Evolutionary conservation across 2,888 invertebrate genomes (phyloP).

Genomic region (Lithophane ornitopus): DNA sequence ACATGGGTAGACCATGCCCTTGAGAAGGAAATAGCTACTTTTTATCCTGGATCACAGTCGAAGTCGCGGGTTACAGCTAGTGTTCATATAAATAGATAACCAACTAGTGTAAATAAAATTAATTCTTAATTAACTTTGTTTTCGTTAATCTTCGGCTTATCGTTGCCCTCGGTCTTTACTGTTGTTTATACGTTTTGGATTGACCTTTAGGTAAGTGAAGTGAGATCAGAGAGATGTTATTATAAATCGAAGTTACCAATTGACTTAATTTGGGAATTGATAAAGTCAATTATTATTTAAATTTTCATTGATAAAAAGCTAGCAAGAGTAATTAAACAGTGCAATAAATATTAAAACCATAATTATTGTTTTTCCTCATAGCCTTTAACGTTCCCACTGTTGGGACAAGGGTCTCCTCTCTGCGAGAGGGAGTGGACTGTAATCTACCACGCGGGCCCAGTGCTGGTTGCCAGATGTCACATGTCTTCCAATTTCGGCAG

Average conservation of each 20-base stretch:
- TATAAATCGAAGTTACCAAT: neutral
- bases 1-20: no score
- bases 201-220: neutral
- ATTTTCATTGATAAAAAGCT: neutral
- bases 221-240: neutral
- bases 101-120: neutral
- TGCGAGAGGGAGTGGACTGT: no score
- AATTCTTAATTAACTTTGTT: conserved; percentile 1
- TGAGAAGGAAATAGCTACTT: no score
- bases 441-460: no score
- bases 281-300: neutral
- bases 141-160: neutral
- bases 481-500: no score
- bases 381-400: no score
- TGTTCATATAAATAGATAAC: neutral
- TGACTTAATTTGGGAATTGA: neutral
- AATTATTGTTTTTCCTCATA: neutral
- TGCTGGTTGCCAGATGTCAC: no score
- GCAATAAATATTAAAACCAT: neutral
- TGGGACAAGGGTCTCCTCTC: no score
- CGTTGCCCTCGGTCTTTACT: neutral
- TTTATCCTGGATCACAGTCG: no score
- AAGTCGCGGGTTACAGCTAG: no score
- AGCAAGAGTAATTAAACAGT: neutral
- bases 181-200: neutral